Percentiles rank a stretch among this genome's conserved stretches.
Evolutionary conservation across 1,140 invertebrate species (phyloP).

Genomic region (Drosophila ananassae): DNA sequence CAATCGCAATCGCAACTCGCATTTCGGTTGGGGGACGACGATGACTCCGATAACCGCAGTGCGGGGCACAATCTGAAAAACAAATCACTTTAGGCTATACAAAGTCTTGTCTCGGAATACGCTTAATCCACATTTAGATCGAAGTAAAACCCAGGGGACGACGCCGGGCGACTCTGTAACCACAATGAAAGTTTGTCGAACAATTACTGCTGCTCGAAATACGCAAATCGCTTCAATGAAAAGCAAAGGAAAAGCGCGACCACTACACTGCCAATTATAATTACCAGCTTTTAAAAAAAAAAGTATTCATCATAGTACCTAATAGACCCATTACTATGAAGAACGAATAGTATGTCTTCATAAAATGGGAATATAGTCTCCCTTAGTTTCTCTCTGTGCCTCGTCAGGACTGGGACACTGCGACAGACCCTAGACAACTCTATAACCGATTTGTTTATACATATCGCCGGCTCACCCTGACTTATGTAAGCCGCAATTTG

Average conservation of each 20-base stretch:
- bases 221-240: conserved; percentile 78
- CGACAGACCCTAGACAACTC: conserved; percentile 20
- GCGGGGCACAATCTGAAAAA: conserved; percentile 77
- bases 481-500: conserved; percentile 58
- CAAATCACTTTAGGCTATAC: conserved; percentile 77
- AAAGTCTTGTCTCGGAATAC: conserved; percentile 71
- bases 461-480: conserved; percentile 28
- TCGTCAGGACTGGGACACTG: not conserved
- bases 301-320: not conserved
- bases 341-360: too few species aligned
- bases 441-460: conserved; percentile 25
- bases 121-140: conserved; percentile 76
- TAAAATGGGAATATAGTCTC: not conserved
- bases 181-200: conserved; percentile 70
- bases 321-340: too few species aligned
- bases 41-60: conserved; percentile 55
- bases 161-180: conserved; percentile 11
- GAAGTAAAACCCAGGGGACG: not conserved
- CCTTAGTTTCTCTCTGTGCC: not conserved
- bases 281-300: not conserved
- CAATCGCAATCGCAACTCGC: conserved; percentile 57
- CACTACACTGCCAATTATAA: not conserved
- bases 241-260: conserved; percentile 36
- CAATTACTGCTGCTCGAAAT: conserved; percentile 77
- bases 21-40: conserved; percentile 35